Percentiles rank a stretch among this genome's conserved stretches.
Evolutionary conservation across 1,140 invertebrate genomes (phyloP).

Genomic region (Xylocopa sonorina): DNA sequence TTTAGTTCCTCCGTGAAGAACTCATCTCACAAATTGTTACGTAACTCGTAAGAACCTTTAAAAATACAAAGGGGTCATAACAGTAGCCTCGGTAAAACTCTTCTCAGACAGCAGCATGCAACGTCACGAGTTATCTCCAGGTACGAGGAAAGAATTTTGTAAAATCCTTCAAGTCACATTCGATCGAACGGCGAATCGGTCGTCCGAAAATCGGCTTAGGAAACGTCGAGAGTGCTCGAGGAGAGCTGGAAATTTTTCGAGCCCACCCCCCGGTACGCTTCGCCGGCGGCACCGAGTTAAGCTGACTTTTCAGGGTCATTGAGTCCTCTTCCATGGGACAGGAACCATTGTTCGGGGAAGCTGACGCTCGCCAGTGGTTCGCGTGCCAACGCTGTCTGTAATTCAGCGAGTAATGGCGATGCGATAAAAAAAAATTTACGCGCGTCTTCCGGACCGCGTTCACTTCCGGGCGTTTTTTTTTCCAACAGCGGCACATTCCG

Average conservation of each 20-base stretch:
- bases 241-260: constrained; percentile 11
- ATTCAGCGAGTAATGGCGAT: constrained; percentile 49
- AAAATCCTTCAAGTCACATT: not conserved
- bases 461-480: constrained; percentile 12
- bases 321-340: constrained; percentile 43
- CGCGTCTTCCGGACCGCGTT: constrained; percentile 41
- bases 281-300: not conserved
- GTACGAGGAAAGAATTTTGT: not conserved
- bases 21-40: no score
- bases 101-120: no score
- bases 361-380: constrained; percentile 34
- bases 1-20: not conserved
- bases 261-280: not conserved
- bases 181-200: not conserved
- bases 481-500: not conserved
- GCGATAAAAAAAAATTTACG: constrained; percentile 58
- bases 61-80: no score
- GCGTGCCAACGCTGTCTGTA: constrained; percentile 62
- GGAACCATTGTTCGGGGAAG: constrained; percentile 50
- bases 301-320: constrained; percentile 51
- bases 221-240: constrained; percentile 4
- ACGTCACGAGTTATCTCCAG: not conserved
- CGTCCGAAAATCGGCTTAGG: constrained; percentile 45
- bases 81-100: not conserved
- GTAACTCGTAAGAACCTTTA: no score